Evolutionary conservation across 2,797 vertebrate genomes (phyloP), one percentile per base, ranked within the genome.

Genomic region (Platalea minor): DNA sequence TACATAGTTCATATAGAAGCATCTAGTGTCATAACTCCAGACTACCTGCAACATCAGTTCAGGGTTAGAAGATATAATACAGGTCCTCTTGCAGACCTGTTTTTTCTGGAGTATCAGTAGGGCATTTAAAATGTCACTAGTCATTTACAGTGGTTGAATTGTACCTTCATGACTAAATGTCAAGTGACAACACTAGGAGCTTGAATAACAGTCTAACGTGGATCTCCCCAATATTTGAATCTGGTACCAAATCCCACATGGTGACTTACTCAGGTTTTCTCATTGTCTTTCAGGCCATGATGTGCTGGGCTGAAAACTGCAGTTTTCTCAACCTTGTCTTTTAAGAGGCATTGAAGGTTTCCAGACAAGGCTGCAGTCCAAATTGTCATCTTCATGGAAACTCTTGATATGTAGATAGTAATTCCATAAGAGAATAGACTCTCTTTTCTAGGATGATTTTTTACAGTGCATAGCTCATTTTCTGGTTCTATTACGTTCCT

Each of bases 401-500:
- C 2, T 6, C 16, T 77, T 61, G 16, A 18, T 57, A 70, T 7
- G 16, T 17, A 78, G 50, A 12, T 15, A 60, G 10, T 17, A 72
- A 60, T 35, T 67, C 33, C 17, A 9, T 20, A 3, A 45, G 3
- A 72, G 3, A 51, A 43, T 10, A 51, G n/a, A 53, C 6, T 29
- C 3, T 24, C 4, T n/a, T 74, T 77, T 70, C 26, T 68, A 16
- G 6, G 8, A 10, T 56, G 1, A 64, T 20, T 57, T 69, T 91
- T 74, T 67, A 28, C 8, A 51, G 2, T 23, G 2, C 2, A 26
- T 29, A 65, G 6, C 3, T 81, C 0, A 0, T 54, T 91, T 85
- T 45, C 39, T 39, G 24, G 2, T 48, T 81, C 17, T 68, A 23
- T 67, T 63, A 5, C 4, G n/a, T 60, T 51, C 3, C 6, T 69